Conservation (phyloP, 1,140 invertebrate species). For the Protaetia brevitarsis region DNA sequence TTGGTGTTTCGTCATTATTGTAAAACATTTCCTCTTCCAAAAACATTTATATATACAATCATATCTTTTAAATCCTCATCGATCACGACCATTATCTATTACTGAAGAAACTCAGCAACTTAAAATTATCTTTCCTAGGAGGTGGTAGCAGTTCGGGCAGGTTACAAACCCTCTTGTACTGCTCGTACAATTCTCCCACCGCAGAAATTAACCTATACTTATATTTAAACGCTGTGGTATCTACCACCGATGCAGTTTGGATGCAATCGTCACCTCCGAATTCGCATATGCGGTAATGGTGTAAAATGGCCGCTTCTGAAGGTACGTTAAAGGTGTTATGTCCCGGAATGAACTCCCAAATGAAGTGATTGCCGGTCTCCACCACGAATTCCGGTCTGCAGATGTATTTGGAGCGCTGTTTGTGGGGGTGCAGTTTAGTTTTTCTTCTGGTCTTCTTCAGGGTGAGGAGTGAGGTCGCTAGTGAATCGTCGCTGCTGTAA, state of each 20-base stretch:
- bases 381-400: conserved; percentile 77
- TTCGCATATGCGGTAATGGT: conserved; percentile 85
- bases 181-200: conserved; percentile 54
- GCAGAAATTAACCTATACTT: conserved; percentile 53
- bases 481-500: conserved; percentile 48
- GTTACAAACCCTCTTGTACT: conserved; percentile 53
- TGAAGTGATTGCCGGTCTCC: conserved; percentile 90
- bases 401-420: conserved; percentile 89
- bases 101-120: conserved; percentile 18
- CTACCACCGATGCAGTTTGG: conserved; percentile 67
- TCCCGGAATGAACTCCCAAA: conserved; percentile 85
- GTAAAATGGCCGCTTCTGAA: conserved; percentile 77
- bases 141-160: conserved; percentile 52
- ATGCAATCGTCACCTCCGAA: conserved; percentile 84
- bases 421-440: conserved; percentile 79
- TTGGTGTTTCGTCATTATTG: no score
- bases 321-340: conserved; percentile 71
- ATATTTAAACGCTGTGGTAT: conserved; percentile 66
- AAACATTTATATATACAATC: neutral
- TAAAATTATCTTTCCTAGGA: conserved; percentile 36
- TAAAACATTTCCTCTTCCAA: neutral
- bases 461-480: conserved; percentile 65
- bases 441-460: conserved; percentile 77
- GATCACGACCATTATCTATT: conserved; percentile 10
- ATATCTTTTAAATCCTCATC: neutral